Evolutionary conservation across 2,797 vertebrate genomes (phyloP).

Genomic region (Falco naumanni): DNA sequence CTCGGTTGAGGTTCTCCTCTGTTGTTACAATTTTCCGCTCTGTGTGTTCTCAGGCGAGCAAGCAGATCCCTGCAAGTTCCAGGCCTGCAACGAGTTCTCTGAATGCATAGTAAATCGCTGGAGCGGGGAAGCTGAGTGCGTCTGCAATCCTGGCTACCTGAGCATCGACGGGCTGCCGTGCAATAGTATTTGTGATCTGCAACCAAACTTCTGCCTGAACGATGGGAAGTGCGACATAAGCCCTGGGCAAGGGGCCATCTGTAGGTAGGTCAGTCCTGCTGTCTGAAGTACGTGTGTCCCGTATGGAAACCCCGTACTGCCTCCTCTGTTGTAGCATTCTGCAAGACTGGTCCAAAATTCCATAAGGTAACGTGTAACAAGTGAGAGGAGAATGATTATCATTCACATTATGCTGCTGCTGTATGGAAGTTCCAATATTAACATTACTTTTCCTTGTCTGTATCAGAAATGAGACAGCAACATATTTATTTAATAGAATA

Average conservation of each 20-base stretch:
- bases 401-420: background rate
- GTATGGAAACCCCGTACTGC: background rate
- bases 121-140: slow-evolving; percentile 92
- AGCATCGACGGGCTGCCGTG: slow-evolving; percentile 91
- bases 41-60: slow-evolving; percentile 82
- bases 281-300: background rate
- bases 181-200: slow-evolving; percentile 90
- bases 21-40: background rate
- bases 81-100: slow-evolving; percentile 94
- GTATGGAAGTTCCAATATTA: background rate
- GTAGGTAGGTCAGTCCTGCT: slow-evolving; percentile 81
- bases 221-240: slow-evolving; percentile 95
- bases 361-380: background rate
- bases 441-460: background rate
- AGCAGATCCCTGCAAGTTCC: slow-evolving; percentile 95
- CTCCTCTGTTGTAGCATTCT: background rate
- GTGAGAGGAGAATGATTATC: background rate
- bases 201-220: slow-evolving; percentile 90
- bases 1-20: background rate
- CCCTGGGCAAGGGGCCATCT: slow-evolving; percentile 92
- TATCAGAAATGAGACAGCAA: background rate
- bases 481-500: background rate
- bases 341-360: background rate
- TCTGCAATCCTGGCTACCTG: slow-evolving; percentile 88
- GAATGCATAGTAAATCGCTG: slow-evolving; percentile 88